phyloP scores from a whole-genome alignment of 2,797 vertebrate genomes.

The Poeciliopsis turneri region DNA sequence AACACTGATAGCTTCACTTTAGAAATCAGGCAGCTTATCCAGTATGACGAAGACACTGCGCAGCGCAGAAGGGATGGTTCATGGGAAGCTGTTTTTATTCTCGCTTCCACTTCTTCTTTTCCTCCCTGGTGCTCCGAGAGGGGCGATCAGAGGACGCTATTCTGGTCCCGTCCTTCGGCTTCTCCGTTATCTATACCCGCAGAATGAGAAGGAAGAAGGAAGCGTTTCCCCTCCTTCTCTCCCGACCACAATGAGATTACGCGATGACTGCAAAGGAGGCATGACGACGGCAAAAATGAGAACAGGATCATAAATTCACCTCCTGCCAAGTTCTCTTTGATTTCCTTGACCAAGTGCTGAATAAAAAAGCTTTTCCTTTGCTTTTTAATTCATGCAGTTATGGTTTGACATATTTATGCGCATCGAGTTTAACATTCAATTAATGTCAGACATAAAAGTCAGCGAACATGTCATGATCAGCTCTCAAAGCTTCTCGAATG shows the following conservation, averaged over 20 bases:
- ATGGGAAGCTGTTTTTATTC: constrained; percentile 2
- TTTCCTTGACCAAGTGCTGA: not conserved
- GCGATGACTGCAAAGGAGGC: constrained; percentile 1
- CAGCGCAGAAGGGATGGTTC: not conserved
- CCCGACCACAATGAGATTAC: not conserved
- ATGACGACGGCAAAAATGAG: not conserved
- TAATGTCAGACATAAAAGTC: not conserved
- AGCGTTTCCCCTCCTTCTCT: not conserved
- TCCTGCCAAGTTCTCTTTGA: not conserved
- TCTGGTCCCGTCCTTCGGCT: constrained; percentile 9
- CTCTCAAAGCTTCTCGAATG: not conserved
- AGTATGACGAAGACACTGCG: not conserved
- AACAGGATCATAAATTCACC: not conserved
- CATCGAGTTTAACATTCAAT: not conserved
- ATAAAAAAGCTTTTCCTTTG: not conserved
- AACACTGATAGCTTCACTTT: not conserved
- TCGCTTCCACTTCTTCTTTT: constrained; percentile 24
- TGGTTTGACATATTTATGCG: not conserved
- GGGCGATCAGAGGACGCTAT: constrained; percentile 22
- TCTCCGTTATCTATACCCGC: constrained; percentile 19
- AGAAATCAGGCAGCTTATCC: not conserved
- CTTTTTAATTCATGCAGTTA: not conserved
- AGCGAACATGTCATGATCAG: not conserved
- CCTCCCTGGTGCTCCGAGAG: constrained; percentile 12
- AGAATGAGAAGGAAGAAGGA: constrained; percentile 12